Conservation (phyloP, 2,113 vertebrate genomes). For the Irena cyanogastra region DNA sequence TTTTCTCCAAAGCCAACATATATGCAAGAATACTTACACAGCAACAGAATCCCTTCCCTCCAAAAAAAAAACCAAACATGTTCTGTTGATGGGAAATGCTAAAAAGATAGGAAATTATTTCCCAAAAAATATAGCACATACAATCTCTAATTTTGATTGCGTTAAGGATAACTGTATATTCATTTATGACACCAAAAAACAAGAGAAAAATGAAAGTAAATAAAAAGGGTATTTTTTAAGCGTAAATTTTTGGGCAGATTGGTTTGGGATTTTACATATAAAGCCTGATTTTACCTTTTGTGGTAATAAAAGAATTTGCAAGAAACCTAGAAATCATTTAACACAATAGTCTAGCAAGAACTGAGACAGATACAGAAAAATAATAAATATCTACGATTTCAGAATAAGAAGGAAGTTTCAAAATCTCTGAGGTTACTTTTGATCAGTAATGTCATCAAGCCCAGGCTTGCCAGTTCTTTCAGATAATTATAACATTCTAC, state of each 20-base stretch:
- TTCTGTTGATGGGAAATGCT: background rate
- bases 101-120: background rate
- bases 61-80: background rate
- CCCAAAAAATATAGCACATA: background rate
- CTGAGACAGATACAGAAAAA: background rate
- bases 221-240: background rate
- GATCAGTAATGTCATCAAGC: background rate
- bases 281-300: background rate
- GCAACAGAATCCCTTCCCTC: background rate
- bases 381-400: background rate
- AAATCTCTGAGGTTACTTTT: background rate
- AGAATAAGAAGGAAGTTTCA: background rate
- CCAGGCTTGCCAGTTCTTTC: background rate
- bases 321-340: background rate
- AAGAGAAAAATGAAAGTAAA: background rate
- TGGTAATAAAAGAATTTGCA: background rate
- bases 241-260: accelerated
- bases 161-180: background rate
- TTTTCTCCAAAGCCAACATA: background rate
- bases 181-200: background rate
- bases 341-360: background rate
- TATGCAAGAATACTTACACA: accelerated
- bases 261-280: background rate
- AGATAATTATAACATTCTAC: background rate
- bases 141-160: background rate